phyloP scores from a whole-genome alignment of 2,888 invertebrate genomes.

The Gisinianus flammeolus region DNA sequence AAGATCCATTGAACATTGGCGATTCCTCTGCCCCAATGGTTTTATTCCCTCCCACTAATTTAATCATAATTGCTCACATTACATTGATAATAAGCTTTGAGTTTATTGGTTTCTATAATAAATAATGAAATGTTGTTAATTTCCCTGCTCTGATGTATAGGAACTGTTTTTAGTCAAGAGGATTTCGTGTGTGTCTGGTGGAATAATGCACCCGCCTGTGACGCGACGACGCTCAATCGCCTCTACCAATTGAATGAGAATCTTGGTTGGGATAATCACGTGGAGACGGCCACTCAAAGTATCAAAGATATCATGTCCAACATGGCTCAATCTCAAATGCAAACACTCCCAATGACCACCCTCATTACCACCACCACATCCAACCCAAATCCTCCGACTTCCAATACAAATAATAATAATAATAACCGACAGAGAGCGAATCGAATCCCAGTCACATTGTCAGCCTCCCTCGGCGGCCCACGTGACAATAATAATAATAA shows the following conservation, averaged over 20 bases:
- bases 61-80: no score
- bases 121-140: no score
- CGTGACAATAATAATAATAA: no score
- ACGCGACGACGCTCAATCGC: conserved; percentile 39
- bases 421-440: neutral
- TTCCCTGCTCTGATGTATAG: conserved; percentile 54
- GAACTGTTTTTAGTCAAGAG: conserved; percentile 51
- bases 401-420: neutral
- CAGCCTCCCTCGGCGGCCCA: conserved; percentile 16
- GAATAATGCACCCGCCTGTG: conserved; percentile 52
- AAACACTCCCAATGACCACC: neutral
- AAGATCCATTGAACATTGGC: conserved; percentile 53
- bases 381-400: neutral
- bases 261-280: conserved; percentile 56
- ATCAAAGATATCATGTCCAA: conserved; percentile 36
- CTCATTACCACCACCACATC: neutral
- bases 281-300: conserved; percentile 37
- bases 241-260: conserved; percentile 51
- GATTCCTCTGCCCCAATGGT: conserved; percentile 58
- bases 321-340: conserved; percentile 21
- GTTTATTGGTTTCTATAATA: no score
- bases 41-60: neutral
- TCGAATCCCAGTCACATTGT: conserved; percentile 30
- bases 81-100: no score
- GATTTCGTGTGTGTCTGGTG: conserved; percentile 58